A percentile compares a stretch with the other conserved stretches of the same genome.
phyloP scores from a whole-genome alignment of 1,140 invertebrate genomes.

The Rhopalosiphum maidis region DNA sequence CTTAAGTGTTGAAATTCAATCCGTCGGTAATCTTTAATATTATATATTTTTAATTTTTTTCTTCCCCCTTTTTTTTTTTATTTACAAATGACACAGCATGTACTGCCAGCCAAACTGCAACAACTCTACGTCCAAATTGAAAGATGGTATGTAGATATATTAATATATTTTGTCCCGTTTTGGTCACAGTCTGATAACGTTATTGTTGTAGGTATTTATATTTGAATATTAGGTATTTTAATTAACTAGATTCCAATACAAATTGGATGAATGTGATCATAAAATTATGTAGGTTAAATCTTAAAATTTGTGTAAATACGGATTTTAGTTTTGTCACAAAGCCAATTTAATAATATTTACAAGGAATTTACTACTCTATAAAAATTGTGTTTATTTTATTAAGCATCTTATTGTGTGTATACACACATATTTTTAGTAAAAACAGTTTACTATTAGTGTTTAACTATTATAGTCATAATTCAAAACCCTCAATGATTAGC shows the following conservation, averaged over 20 bases:
- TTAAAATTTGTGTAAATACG: neutral
- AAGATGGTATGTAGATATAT: conserved; percentile 52
- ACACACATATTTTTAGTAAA: neutral
- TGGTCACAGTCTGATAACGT: neutral
- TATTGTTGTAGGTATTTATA: neutral
- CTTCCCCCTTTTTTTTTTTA: neutral
- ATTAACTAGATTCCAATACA: neutral
- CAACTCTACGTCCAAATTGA: conserved; percentile 56
- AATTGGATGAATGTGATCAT: neutral
- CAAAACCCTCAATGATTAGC: neutral
- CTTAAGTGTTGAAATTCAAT: conserved; percentile 23
- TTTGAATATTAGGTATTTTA: neutral
- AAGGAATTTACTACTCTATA: neutral
- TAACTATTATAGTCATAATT: neutral
- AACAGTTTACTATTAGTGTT: too few species aligned
- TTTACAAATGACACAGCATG: conserved; percentile 54
- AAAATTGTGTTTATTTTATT: neutral
- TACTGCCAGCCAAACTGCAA: conserved; percentile 57
- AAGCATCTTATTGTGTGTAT: neutral
- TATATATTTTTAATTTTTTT: neutral
- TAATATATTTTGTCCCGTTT: neutral
- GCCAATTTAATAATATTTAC: neutral
- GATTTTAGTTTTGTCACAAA: neutral
- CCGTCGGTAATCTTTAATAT: neutral
- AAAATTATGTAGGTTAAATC: neutral